Evolutionary conservation across 2,797 vertebrate genomes (phyloP).

Genomic region (Eutrigla gurnardus): DNA sequence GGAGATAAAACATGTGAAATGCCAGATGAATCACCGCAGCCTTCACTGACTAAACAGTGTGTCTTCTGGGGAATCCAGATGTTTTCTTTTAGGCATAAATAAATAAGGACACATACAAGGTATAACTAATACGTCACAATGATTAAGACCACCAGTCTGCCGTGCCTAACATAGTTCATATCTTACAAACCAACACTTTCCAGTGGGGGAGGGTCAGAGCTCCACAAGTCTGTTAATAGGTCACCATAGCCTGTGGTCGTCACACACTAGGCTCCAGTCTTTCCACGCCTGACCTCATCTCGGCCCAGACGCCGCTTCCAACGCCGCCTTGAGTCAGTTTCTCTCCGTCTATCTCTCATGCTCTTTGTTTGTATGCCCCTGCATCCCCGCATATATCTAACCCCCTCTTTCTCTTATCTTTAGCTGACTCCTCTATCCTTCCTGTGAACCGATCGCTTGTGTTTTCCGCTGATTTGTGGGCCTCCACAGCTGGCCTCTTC

Average conservation of each 20-base stretch:
- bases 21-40: constrained; percentile 8
- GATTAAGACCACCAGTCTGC: neutral
- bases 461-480: constrained; percentile 17
- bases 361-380: neutral
- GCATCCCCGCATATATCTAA: neutral
- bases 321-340: constrained; percentile 33
- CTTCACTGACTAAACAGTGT: constrained; percentile 21
- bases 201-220: constrained; percentile 34
- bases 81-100: neutral
- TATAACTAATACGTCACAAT: neutral
- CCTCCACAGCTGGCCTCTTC: constrained; percentile 38
- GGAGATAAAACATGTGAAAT: constrained; percentile 26
- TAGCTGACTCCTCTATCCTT: neutral
- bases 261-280: constrained; percentile 47
- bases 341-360: constrained; percentile 19
- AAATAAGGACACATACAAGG: neutral
- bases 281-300: constrained; percentile 60
- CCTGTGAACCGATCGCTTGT: constrained; percentile 9
- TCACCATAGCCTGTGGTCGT: constrained; percentile 59
- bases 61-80: constrained; percentile 10
- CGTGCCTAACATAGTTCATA: neutral
- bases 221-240: constrained; percentile 64
- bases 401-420: constrained; percentile 1
- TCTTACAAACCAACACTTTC: constrained; percentile 45
- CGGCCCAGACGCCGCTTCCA: constrained; percentile 40